Evolutionary conservation across 1,140 invertebrate species (phyloP).

Genomic region (Pentalonia nigronervosa): DNA sequence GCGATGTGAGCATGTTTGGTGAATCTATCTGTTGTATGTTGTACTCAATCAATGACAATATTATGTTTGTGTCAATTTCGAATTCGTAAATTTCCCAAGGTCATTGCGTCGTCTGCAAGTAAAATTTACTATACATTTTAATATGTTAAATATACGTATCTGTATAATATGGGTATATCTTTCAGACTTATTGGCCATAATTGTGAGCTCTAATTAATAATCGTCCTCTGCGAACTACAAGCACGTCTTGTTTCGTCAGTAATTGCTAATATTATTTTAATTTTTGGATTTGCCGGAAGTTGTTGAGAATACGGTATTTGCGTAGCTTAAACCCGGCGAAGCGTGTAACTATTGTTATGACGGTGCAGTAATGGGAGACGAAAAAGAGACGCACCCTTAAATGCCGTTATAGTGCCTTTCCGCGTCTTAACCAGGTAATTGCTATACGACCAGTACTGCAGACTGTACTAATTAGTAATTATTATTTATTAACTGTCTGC

Average conservation of each 20-base stretch:
- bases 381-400: not conserved
- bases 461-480: not conserved
- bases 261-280: not conserved
- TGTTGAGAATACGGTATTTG: not conserved
- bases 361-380: not conserved
- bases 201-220: not conserved
- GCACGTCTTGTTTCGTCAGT: not conserved
- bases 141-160: not conserved
- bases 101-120: not conserved
- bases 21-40: no score
- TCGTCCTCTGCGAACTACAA: not conserved
- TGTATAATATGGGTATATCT: not conserved
- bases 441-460: no score
- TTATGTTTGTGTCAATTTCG: no score
- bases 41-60: no score
- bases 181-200: not conserved
- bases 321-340: not conserved
- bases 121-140: not conserved
- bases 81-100: no score
- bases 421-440: not conserved
- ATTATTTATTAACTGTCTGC: no score
- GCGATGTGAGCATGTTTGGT: no score
- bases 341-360: not conserved
- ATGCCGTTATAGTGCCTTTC: not conserved
- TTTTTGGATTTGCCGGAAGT: not conserved